These are phyloP conservation scores for Perca schrenkii DNA, from an alignment of 2,113 vertebrate species.

Conservation along the genomic window DNA sequence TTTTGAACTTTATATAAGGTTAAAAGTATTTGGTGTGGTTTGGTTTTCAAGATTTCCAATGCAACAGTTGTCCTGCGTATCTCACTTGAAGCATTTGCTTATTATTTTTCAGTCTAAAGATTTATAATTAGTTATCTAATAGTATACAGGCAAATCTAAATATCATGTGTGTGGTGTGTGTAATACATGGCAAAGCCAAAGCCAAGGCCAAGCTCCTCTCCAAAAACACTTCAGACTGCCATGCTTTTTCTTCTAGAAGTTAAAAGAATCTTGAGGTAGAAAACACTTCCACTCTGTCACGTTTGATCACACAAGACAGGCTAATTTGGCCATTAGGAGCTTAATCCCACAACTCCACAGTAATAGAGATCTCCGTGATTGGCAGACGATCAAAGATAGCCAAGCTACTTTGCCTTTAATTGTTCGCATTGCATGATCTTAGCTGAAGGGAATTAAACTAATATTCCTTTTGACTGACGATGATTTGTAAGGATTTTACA, in stretches of 20 bases:
- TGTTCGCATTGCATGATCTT: conserved; percentile 6
- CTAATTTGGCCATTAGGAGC: conserved; percentile 10
- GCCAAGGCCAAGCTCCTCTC: not conserved
- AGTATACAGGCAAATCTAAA: not conserved
- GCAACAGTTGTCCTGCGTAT: not conserved
- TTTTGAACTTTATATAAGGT: not conserved
- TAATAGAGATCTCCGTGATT: conserved; percentile 9
- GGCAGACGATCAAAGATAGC: conserved; percentile 57
- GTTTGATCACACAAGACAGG: conserved; percentile 31
- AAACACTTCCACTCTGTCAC: conserved; percentile 6
- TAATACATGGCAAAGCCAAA: not conserved
- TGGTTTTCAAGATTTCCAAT: not conserved
- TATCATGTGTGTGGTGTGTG: not conserved
- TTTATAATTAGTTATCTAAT: not conserved
- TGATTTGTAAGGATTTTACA: conserved; percentile 33
- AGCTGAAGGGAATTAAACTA: conserved; percentile 30
- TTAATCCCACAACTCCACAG: conserved; percentile 25
- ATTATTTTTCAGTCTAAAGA: not conserved
- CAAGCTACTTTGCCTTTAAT: conserved; percentile 12
- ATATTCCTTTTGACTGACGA: conserved; percentile 35
- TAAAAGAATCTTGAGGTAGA: not conserved
- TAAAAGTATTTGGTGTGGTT: not conserved
- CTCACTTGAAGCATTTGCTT: not conserved
- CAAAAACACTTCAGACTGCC: not conserved
- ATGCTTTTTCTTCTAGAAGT: not conserved